phyloP scores from a whole-genome alignment of 2,797 vertebrate genomes.

The Chiroxiphia lanceolata region DNA sequence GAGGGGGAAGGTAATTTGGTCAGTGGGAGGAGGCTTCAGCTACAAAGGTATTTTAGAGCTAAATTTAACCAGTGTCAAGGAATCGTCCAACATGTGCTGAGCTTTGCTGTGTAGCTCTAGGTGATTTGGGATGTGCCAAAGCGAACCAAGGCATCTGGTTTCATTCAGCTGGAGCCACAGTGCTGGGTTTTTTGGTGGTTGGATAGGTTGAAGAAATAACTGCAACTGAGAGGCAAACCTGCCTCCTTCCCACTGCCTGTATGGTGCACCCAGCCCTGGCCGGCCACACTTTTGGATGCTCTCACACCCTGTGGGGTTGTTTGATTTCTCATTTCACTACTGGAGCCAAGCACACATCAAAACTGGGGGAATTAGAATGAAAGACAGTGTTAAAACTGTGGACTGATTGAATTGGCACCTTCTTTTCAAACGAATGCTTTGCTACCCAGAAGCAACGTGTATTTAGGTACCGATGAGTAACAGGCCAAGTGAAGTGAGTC shows the following conservation, averaged over 20 bases:
- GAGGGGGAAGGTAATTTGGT: neutral
- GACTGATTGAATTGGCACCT: neutral
- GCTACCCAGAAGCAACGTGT: neutral
- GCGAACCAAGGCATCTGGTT: neutral
- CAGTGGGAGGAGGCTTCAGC: neutral
- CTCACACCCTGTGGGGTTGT: rapidly evolving
- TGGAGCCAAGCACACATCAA: neutral
- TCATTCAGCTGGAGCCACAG: neutral
- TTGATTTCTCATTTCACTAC: neutral
- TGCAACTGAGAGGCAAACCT: neutral
- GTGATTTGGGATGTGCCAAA: neutral
- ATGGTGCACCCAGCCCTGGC: rapidly evolving
- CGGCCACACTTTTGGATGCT: rapidly evolving
- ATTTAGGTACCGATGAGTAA: neutral
- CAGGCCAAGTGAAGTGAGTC: neutral
- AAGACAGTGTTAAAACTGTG: neutral
- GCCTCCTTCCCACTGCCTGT: neutral
- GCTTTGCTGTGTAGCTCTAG: neutral
- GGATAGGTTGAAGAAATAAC: neutral
- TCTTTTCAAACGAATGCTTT: neutral
- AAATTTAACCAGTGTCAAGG: neutral
- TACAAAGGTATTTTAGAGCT: neutral
- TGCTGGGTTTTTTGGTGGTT: neutral
- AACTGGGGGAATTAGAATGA: neutral
- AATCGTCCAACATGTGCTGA: neutral